phyloP scores from a whole-genome alignment of 2,113 vertebrate species.

The Mustelus asterias region DNA sequence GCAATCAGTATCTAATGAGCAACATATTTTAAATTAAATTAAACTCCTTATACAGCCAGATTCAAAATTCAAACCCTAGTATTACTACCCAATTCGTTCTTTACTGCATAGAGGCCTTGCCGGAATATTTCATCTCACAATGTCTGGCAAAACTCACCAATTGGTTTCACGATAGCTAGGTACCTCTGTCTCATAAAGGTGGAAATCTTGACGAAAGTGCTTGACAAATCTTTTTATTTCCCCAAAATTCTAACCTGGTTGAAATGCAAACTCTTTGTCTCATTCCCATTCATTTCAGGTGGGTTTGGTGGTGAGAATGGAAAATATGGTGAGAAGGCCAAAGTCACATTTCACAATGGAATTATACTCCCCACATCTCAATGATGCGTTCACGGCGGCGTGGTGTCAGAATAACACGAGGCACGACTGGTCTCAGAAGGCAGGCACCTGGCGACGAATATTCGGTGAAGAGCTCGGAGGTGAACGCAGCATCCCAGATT shows the following conservation, averaged over 20 bases:
- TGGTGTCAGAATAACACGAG: no score
- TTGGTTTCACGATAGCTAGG: neutral
- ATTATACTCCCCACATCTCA: no score
- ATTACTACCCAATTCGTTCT: neutral
- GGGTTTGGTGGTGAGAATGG: no score
- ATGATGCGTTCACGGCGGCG: no score
- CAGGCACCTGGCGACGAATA: no score
- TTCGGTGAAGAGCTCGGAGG: no score
- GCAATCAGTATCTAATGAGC: constrained; percentile 39
- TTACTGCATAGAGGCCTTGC: neutral
- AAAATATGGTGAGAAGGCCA: no score
- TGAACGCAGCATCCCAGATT: no score
- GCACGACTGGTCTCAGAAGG: no score
- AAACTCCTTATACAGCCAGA: neutral
- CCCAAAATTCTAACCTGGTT: neutral
- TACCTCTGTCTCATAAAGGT: neutral
- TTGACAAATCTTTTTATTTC: neutral
- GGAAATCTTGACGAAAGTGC: neutral
- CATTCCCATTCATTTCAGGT: no score
- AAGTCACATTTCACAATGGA: no score
- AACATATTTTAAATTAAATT: neutral
- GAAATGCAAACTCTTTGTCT: neutral
- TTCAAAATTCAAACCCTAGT: neutral
- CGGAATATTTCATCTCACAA: neutral
- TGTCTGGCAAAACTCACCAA: neutral